Evolutionary conservation across 2,113 vertebrate genomes (phyloP).

Genomic region (Pseudopodoces humilis): DNA sequence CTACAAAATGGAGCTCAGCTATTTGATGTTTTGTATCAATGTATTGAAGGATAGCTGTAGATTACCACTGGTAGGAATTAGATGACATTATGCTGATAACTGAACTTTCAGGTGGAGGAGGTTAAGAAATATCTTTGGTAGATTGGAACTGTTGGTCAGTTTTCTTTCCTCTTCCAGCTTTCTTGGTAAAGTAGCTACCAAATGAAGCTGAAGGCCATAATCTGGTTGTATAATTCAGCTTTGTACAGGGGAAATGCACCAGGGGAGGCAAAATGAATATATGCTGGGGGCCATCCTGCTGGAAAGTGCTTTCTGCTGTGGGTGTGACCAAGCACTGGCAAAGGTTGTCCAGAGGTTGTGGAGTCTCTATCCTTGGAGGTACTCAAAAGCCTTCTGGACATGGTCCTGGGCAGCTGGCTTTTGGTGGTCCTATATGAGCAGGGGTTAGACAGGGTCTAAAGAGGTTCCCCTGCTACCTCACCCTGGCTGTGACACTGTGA

Average conservation of each 20-base stretch:
- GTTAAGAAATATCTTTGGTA: neutral
- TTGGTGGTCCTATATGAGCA: neutral
- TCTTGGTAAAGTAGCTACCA: neutral
- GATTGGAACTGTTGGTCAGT: neutral
- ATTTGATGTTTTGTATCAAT: neutral
- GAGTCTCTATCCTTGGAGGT: neutral
- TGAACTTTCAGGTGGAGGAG: neutral
- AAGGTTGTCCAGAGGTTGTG: neutral
- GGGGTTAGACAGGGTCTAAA: neutral
- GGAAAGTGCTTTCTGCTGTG: neutral
- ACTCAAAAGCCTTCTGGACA: rapidly evolving
- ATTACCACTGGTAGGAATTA: neutral
- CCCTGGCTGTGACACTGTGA: neutral
- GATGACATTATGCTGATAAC: neutral
- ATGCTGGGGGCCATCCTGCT: neutral
- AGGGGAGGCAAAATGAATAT: neutral
- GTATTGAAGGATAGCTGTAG: neutral
- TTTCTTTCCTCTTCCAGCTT: neutral
- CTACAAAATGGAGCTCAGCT: neutral
- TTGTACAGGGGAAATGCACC: neutral
- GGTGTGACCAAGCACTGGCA: neutral
- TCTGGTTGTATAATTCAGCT: neutral
- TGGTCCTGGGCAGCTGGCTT: neutral
- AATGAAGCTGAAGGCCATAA: neutral
- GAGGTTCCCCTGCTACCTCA: neutral